Conservation (phyloP, 2,113 vertebrate genomes). For the Bucco capensis region DNA sequence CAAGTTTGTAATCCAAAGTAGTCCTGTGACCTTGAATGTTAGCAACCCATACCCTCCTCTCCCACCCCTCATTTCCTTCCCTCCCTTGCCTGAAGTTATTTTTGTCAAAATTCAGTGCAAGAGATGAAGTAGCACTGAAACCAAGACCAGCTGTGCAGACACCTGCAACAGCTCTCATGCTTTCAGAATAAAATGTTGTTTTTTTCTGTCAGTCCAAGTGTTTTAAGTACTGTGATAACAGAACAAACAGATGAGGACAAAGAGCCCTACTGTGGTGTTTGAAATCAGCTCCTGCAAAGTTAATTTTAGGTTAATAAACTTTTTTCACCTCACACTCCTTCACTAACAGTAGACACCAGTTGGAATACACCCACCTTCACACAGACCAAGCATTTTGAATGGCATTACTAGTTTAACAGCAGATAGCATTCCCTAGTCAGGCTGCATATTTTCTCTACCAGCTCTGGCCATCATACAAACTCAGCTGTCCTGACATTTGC, state of each 20-base stretch:
- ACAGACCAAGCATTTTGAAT: background rate
- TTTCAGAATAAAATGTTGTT: background rate
- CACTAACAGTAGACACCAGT: background rate
- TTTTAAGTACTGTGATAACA: background rate
- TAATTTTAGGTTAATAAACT: background rate
- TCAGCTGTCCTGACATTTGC: no score
- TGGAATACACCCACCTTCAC: no score
- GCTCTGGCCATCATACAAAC: background rate
- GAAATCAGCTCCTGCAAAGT: background rate
- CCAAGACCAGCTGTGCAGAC: background rate
- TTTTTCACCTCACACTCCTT: fast-evolving
- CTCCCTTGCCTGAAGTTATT: background rate
- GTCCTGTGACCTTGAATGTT: background rate
- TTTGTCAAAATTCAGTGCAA: background rate
- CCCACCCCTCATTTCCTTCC: background rate
- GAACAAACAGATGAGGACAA: background rate
- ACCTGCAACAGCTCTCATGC: background rate
- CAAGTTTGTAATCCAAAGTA: background rate
- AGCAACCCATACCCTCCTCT: background rate
- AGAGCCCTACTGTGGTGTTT: background rate
- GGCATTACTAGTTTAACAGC: background rate
- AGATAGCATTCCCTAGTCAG: background rate
- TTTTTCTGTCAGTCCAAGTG: background rate
- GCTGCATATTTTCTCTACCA: background rate
- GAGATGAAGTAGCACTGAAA: background rate